Evolutionary conservation across 2,888 invertebrate genomes (phyloP).

Genomic region (Cabera pusaria): DNA sequence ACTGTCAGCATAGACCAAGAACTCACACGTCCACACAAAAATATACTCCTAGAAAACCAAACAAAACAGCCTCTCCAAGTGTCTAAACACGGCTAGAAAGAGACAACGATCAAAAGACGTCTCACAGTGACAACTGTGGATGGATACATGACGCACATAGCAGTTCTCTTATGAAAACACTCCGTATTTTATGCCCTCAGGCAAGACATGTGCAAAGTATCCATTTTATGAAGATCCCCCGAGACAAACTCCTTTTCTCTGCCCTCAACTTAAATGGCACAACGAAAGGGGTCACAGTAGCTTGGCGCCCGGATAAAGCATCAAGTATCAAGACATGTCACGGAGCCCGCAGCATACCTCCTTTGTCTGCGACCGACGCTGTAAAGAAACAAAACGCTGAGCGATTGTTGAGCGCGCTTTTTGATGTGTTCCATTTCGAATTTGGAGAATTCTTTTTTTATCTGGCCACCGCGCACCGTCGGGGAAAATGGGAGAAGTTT

Average conservation of each 20-base stretch:
- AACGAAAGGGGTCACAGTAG: slow-evolving; percentile 41
- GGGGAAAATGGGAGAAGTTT: slow-evolving; percentile 24
- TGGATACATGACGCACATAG: slow-evolving; percentile 52
- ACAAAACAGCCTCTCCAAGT: slow-evolving; percentile 26
- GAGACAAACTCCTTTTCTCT: slow-evolving; percentile 31
- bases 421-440: slow-evolving; percentile 47
- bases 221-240: slow-evolving; percentile 48
- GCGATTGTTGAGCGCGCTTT: slow-evolving; percentile 64
- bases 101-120: slow-evolving; percentile 53
- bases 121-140: slow-evolving; percentile 53
- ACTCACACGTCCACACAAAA: slow-evolving; percentile 4
- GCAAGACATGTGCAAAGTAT: slow-evolving; percentile 60
- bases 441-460: slow-evolving; percentile 32
- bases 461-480: slow-evolving; percentile 27
- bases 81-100: slow-evolving; percentile 22
- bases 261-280: slow-evolving; percentile 28
- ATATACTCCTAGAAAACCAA: slow-evolving; percentile 10
- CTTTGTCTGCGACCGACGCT: slow-evolving; percentile 51
- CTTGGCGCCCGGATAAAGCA: slow-evolving; percentile 51
- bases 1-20: slow-evolving; percentile 6
- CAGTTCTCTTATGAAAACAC: slow-evolving; percentile 57
- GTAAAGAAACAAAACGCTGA: slow-evolving; percentile 60
- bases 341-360: slow-evolving; percentile 60
- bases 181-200: slow-evolving; percentile 58
- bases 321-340: slow-evolving; percentile 54